Evolutionary conservation across 2,888 invertebrate species (phyloP).

Genomic region (Drosophila lutescens): DNA sequence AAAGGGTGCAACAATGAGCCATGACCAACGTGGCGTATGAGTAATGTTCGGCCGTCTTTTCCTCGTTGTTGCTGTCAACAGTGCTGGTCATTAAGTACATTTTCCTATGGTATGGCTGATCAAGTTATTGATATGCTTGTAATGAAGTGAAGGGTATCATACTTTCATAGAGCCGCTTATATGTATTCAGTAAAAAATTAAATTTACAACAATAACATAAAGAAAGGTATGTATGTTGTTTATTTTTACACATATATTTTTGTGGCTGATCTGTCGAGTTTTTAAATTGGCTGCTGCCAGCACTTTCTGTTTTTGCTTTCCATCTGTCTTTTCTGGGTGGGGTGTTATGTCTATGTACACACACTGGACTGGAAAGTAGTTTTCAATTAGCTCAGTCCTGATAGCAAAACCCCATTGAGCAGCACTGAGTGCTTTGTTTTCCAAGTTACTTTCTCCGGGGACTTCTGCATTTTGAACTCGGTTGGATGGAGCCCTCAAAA

Average conservation of each 20-base stretch:
- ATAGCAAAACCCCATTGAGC: conserved; percentile 45
- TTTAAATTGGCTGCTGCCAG: neutral
- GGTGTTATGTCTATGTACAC: conserved; percentile 6
- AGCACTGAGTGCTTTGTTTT: conserved; percentile 56
- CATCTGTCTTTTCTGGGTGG: conserved; percentile 9
- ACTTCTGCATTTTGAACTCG: conserved; percentile 5
- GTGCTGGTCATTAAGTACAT: neutral
- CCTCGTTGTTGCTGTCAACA: conserved; percentile 29
- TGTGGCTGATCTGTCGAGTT: neutral
- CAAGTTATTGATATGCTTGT: too few relatives aligned
- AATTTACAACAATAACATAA: neutral
- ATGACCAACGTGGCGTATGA: conserved; percentile 65
- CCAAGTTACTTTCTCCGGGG: neutral
- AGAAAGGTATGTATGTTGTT: neutral
- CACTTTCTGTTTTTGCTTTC: conserved; percentile 1
- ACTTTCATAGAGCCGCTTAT: too few relatives aligned
- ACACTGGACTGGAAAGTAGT: conserved; percentile 56
- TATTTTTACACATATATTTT: neutral
- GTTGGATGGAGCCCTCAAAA: neutral
- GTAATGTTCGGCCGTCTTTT: conserved; percentile 72
- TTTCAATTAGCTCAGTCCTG: conserved; percentile 70
- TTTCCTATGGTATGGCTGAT: neutral
- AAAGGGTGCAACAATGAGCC: conserved; percentile 34
- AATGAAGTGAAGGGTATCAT: too few relatives aligned
- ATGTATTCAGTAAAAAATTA: too few relatives aligned